Evolutionary conservation across 2,888 invertebrate genomes (phyloP), one percentile per base, ranked within the genome.

Genomic region (Macrosiphum euphorbiae): DNA sequence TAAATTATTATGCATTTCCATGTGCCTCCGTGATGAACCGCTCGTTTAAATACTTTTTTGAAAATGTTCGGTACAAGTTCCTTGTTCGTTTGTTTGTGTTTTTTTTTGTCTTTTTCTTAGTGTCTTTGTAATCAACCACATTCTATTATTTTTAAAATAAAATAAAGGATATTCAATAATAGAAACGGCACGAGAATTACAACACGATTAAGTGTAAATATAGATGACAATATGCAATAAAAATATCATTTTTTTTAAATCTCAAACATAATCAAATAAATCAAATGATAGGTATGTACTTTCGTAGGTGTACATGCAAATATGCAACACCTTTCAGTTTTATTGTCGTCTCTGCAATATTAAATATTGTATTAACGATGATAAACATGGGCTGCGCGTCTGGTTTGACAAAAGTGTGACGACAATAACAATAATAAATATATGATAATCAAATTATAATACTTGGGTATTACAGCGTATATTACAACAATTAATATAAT

Each of bases 1-100:
- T 41, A 92, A 87, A 88, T 92, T 87, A 92, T 92, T 67, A 67
- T 67, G 50, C 87, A 67, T 87, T 92, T 87, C 44, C 86, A 52
- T 52, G 50, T 58, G 85, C 67, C 58, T 20, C 87, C 61, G 41
- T 41, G 87, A 92, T 67, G 50, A 50, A 87, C 92, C 50, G 41
- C 35, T 92, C 47, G 47, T 61, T 91, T 86, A 58, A 50, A 61
- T 67, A 88, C 41, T 50, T 92, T 50, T 92, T 67, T 8, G 61
- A 92, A 86, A 58, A n/a, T 86, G 35, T 47, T 61, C 20, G 26
- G 5, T 20, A 4, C 44, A n/a, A 55, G 20, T 44, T 55, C 28
- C 86, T 58, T 44, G 10, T 88, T 88, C 1, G 35, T 26, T 26
- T n/a, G 55, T 88, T 52, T 67, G 67, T 28, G n/a, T 26, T n/a